Percentiles rank a stretch among this genome's conserved stretches.
phyloP scores from a whole-genome alignment of 2,888 invertebrate species.

The Salticus scenicus region DNA sequence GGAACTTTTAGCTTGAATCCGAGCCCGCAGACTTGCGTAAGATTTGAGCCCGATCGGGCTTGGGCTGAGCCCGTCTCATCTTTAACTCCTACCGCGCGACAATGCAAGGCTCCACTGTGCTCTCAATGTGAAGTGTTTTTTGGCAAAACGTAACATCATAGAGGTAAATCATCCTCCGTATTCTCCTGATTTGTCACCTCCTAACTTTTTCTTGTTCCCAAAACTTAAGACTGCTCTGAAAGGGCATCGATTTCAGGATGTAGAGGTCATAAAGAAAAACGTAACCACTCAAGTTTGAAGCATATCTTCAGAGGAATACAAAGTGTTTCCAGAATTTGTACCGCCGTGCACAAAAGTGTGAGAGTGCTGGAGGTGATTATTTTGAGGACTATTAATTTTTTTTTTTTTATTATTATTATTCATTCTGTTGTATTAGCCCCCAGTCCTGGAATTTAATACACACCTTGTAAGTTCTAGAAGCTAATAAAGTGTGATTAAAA shows the following conservation, averaged over 20 bases:
- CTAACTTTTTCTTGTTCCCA: neutral
- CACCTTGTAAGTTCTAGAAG: too few species aligned
- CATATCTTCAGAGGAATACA: slow-evolving; percentile 6
- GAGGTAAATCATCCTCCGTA: neutral
- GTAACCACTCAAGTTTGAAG: neutral
- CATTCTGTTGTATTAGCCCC: too few species aligned
- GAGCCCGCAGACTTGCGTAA: too few species aligned
- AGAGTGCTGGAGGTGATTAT: neutral
- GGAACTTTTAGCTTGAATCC: too few species aligned
- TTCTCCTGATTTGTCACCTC: neutral
- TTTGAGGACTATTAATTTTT: too few species aligned
- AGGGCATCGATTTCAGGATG: slow-evolving; percentile 7
- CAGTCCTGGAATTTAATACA: too few species aligned
- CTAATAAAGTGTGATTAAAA: too few species aligned
- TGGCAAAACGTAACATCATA: neutral
- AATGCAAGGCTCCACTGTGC: neutral
- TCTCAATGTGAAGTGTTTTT: neutral
- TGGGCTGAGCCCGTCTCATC: too few species aligned
- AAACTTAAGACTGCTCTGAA: slow-evolving; percentile 29
- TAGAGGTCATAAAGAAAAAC: neutral
- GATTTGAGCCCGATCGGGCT: too few species aligned
- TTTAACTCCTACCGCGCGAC: neutral
- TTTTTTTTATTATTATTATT: too few species aligned
- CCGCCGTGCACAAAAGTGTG: neutral
- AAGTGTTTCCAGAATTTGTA: slow-evolving; percentile 18